Conservation (phyloP, 2,797 vertebrate species). For the Chaetophractus vellerosus region DNA sequence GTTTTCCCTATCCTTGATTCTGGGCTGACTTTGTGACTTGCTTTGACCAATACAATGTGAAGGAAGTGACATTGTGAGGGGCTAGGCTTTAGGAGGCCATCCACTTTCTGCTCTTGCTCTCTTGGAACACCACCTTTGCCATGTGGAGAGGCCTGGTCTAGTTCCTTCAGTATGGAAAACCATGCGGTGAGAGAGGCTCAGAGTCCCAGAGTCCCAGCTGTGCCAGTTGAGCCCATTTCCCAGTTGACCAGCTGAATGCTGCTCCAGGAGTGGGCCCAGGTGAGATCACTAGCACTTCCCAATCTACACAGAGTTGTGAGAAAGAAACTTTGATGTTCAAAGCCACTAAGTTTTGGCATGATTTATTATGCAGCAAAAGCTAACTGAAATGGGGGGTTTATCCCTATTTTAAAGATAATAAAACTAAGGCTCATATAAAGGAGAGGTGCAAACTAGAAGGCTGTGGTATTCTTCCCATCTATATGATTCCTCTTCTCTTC, state of each 20-base stretch:
- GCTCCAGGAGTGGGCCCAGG: not conserved
- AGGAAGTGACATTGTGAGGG: not conserved
- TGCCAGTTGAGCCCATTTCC: not conserved
- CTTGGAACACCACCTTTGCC: not conserved
- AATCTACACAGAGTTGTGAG: not conserved
- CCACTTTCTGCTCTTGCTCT: not conserved
- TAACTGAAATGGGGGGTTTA: not conserved
- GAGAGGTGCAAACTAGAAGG: not conserved
- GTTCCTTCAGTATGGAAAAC: not conserved
- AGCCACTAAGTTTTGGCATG: not conserved
- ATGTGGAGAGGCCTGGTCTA: not conserved
- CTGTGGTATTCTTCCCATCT: not conserved
- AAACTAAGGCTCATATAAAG: not conserved
- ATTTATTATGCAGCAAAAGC: not conserved
- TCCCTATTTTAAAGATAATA: not conserved
- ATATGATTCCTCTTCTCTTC: not conserved
- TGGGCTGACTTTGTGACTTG: not conserved
- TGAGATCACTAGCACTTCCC: not conserved
- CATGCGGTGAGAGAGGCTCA: not conserved
- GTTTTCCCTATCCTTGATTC: not conserved
- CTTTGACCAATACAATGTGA: not conserved
- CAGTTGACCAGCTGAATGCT: not conserved
- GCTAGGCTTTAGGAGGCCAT: not conserved
- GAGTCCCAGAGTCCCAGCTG: not conserved
- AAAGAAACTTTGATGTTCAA: not conserved